phyloP scores from a whole-genome alignment of 2,888 invertebrate genomes.

The Microdon myrmicae region DNA sequence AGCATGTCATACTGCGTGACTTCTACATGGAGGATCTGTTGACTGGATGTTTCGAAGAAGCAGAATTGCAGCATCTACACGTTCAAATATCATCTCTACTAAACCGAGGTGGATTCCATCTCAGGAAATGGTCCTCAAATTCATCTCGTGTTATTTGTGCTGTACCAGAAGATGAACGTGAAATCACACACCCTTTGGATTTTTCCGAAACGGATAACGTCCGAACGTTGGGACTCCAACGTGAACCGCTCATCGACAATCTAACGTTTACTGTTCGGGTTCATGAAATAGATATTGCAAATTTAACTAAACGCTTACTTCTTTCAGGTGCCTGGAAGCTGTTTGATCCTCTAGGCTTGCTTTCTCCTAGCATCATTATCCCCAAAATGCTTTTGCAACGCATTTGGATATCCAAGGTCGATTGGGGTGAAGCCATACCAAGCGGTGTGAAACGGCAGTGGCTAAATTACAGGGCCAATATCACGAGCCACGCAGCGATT shows the following conservation, averaged over 20 bases:
- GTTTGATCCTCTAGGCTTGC: constrained; percentile 12
- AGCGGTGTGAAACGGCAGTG: background rate
- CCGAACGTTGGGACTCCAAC: constrained; percentile 13
- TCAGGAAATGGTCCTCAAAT: constrained; percentile 9
- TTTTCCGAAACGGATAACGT: constrained; percentile 3
- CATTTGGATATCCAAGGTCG: constrained; percentile 9
- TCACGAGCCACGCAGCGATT: background rate
- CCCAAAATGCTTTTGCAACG: constrained; percentile 23
- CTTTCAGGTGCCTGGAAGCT: constrained; percentile 9
- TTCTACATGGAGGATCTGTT: constrained; percentile 32
- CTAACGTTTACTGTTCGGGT: constrained; percentile 5
- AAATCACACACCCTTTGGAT: constrained; percentile 4
- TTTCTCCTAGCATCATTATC: constrained; percentile 14
- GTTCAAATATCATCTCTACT: constrained; percentile 4
- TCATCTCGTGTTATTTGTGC: constrained; percentile 6
- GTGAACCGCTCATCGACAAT: constrained; percentile 1
- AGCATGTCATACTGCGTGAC: constrained; percentile 8
- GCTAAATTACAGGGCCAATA: constrained; percentile 3
- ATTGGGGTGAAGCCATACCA: constrained; percentile 15
- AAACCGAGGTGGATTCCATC: constrained; percentile 1
- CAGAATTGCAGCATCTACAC: constrained; percentile 6
- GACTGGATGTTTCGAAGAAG: constrained; percentile 15
- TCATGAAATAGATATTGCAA: constrained; percentile 2
- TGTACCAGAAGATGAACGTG: constrained; percentile 9
- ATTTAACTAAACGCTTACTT: constrained; percentile 10